Conservation (phyloP, 2,888 invertebrate species). For the Platypus cylindrus region DNA sequence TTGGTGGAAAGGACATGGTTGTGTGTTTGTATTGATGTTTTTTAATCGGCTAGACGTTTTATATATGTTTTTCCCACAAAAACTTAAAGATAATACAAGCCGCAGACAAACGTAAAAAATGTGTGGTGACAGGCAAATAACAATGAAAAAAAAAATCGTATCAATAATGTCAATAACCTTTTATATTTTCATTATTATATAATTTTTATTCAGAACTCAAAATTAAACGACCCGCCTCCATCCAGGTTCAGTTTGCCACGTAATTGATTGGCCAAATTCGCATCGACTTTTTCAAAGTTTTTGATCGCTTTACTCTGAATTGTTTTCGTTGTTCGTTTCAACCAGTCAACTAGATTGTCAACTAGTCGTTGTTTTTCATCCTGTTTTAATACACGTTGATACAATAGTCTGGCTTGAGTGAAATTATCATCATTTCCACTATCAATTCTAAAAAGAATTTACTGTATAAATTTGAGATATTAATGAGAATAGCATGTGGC, state of each 20-base stretch:
- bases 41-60: too few species aligned
- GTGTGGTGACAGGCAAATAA: too few species aligned
- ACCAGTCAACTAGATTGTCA: conserved; percentile 64
- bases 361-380: conserved; percentile 58
- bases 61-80: too few species aligned
- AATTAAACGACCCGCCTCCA: conserved; percentile 16
- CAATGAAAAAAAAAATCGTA: too few species aligned
- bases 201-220: conserved; percentile 16
- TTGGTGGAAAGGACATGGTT: conserved; percentile 1
- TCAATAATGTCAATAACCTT: neutral
- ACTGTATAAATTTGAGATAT: too few species aligned
- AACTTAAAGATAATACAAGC: too few species aligned
- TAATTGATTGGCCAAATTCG: conserved; percentile 62
- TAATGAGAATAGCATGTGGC: too few species aligned
- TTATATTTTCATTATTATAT: neutral
- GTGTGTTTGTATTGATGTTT: too few species aligned
- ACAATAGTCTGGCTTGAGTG: conserved; percentile 71
- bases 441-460: too few species aligned
- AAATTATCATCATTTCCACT: conserved; percentile 79
- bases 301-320: conserved; percentile 77
- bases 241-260: conserved; percentile 34
- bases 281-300: conserved; percentile 67
- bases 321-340: conserved; percentile 66
- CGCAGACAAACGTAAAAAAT: too few species aligned
- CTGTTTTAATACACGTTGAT: conserved; percentile 59